phyloP scores from a whole-genome alignment of 2,113 vertebrate species.

The Speoplatyrhinus poulsoni region DNA sequence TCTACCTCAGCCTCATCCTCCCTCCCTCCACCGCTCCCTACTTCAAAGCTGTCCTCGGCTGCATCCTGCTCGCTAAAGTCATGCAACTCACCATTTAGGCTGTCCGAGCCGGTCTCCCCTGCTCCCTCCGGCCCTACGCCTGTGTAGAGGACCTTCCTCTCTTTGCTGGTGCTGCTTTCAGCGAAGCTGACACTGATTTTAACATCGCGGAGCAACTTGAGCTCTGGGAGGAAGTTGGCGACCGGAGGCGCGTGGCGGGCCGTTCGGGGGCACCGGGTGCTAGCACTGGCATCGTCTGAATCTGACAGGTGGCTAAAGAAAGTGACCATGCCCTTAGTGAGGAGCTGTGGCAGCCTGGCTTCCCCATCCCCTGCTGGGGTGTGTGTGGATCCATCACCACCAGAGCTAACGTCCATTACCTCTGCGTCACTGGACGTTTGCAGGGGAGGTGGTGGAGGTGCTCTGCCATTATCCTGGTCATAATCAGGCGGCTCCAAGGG shows the following conservation, averaged over 20 bases:
- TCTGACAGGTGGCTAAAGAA: conserved; percentile 84
- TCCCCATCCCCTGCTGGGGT: conserved; percentile 88
- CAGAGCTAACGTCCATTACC: conserved; percentile 99
- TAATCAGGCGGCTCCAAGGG: conserved; percentile 88
- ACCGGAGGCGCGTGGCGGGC: conserved; percentile 92
- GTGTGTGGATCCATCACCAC: conserved; percentile 99
- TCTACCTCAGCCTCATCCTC: conserved; percentile 86
- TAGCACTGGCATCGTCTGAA: conserved; percentile 77
- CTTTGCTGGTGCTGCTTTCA: conserved; percentile 92
- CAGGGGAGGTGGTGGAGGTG: conserved; percentile 99
- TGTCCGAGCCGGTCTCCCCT: conserved; percentile 74
- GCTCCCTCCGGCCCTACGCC: conserved; percentile 83
- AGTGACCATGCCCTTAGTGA: conserved; percentile 86
- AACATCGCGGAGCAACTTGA: conserved; percentile 95
- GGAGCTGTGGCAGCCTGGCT: conserved; percentile 77
- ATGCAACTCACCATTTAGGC: conserved; percentile 88
- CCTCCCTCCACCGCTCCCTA: conserved; percentile 71
- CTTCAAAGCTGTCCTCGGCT: conserved; percentile 68
- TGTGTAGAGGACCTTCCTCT: conserved; percentile 95
- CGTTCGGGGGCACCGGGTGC: conserved; percentile 88
- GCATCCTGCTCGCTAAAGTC: conserved; percentile 75
- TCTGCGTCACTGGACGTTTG: conserved; percentile 99
- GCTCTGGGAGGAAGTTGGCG: conserved; percentile 92
- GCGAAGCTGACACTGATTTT: conserved; percentile 96
- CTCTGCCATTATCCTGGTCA: conserved; percentile 83